Conservation (phyloP, 35 echinoderm and acorn worm genomes). For the Lytechinus pictus region DNA sequence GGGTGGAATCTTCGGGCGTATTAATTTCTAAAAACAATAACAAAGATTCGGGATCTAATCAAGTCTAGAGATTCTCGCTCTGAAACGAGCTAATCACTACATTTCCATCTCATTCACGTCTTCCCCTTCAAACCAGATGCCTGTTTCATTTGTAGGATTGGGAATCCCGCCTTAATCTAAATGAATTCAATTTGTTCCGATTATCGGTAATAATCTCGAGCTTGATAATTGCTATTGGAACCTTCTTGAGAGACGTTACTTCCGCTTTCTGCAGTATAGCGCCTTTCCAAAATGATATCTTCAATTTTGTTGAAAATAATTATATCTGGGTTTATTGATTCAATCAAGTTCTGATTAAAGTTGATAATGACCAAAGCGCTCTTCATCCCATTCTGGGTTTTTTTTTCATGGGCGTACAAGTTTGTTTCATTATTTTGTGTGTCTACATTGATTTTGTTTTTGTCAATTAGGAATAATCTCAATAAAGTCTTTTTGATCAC, state of each 20-base stretch:
- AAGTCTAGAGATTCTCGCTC: neutral
- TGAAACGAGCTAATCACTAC: neutral
- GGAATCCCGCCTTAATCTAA: constrained; percentile 1
- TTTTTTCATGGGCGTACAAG: neutral
- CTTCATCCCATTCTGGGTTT: neutral
- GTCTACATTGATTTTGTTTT: too few species aligned
- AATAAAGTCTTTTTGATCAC: neutral
- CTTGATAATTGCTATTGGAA: neutral
- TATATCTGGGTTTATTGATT: constrained; percentile 1
- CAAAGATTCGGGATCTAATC: neutral
- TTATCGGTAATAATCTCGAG: neutral
- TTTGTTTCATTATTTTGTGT: too few species aligned
- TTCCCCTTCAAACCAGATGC: neutral
- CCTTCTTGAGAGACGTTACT: neutral
- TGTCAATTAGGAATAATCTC: too few species aligned
- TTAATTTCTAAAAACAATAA: constrained; percentile 6
- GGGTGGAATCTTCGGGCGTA: neutral
- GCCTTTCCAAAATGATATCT: neutral
- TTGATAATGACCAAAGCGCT: neutral
- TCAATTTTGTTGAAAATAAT: neutral
- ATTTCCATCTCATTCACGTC: neutral
- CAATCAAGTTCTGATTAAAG: neutral
- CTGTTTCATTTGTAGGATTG: neutral
- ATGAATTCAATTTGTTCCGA: neutral
- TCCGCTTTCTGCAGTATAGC: neutral